Evolutionary conservation across 2,888 invertebrate genomes (phyloP).

Genomic region (Cancer borealis): DNA sequence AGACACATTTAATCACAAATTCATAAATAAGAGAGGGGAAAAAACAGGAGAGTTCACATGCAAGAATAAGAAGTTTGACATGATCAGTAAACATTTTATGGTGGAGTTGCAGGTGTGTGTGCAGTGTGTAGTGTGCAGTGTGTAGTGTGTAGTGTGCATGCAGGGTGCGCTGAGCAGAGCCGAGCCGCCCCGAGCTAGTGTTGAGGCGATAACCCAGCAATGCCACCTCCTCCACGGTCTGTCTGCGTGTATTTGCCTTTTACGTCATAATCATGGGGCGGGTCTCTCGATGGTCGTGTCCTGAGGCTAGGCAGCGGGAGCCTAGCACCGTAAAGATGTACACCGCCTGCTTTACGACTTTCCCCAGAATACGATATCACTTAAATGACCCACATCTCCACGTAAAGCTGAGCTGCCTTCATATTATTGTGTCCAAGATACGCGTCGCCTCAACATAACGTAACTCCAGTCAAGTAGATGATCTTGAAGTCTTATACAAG

Average conservation of each 20-base stretch:
- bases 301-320: conserved; percentile 15
- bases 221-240: conserved; percentile 26
- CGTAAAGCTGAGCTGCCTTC: neutral
- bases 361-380: neutral
- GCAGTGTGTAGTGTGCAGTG: neutral
- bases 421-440: neutral
- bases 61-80: neutral
- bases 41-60: no score
- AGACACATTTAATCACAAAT: neutral
- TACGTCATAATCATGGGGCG: conserved; percentile 51
- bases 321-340: neutral
- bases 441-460: neutral
- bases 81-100: neutral
- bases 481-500: neutral
- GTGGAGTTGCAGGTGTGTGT: no score
- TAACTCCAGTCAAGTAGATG: neutral
- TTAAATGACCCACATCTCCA: neutral
- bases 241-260: conserved; percentile 53
- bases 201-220: neutral
- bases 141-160: neutral
- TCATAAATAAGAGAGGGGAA: no score
- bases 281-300: conserved; percentile 33
- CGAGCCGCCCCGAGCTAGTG: neutral
- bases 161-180: neutral
- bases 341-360: neutral